Percentiles rank a stretch among this genome's conserved stretches.
These are phyloP conservation scores for Oplegnathus fasciatus DNA, from an alignment of 2,113 vertebrate genomes.

Conservation along the genomic window DNA sequence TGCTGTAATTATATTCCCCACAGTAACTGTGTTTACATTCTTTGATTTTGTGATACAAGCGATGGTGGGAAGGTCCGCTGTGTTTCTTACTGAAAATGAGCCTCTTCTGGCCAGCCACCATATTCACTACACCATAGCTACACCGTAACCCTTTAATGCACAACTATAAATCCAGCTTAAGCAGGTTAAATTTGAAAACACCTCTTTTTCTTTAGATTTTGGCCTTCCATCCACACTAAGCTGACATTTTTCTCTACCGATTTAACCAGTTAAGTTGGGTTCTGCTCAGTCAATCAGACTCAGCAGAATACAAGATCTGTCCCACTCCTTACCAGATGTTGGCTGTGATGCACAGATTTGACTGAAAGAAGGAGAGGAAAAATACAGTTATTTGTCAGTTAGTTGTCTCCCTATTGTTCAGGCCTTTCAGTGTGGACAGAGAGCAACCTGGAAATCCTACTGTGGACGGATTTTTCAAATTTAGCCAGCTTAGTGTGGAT, in stretches of 20 bases:
- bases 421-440: not conserved
- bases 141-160: not conserved
- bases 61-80: not conserved
- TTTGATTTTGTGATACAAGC: not conserved
- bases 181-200: not conserved
- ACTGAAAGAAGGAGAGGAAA: not conserved
- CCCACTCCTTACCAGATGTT: not conserved
- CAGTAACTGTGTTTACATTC: not conserved
- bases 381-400: no score
- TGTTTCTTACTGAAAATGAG: not conserved
- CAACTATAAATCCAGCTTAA: not conserved
- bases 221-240: not conserved
- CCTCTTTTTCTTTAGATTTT: not conserved
- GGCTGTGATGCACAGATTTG: not conserved
- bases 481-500: not conserved
- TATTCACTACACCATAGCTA: not conserved
- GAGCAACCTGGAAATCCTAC: not conserved
- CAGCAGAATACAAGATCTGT: not conserved
- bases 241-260: not conserved
- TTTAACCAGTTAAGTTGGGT: not conserved
- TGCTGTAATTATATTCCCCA: not conserved
- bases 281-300: not conserved
- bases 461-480: not conserved
- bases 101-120: not conserved
- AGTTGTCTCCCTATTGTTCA: not conserved